A percentile compares a stretch with the other conserved stretches of the same genome.
phyloP scores from a whole-genome alignment of 2,888 invertebrate species.

The Bruchidius siliquastri region DNA sequence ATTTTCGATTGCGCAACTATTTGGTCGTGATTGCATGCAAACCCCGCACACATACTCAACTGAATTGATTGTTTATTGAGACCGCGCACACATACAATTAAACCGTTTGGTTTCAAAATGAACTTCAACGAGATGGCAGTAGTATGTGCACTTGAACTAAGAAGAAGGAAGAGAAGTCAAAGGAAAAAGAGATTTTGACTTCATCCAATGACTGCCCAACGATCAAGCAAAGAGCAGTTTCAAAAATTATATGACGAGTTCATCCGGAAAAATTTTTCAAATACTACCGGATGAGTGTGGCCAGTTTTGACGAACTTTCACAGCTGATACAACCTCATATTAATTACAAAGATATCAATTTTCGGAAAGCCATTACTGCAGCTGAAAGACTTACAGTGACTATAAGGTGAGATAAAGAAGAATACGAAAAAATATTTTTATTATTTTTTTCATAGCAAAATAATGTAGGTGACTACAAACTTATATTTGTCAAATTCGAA shows the following conservation, averaged over 20 bases:
- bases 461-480: too few relatives aligned
- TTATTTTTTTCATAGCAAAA: too few relatives aligned
- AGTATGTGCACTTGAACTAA: neutral
- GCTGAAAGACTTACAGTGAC: neutral
- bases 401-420: neutral
- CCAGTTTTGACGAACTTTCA: slow-evolving; percentile 1
- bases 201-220: neutral
- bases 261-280: slow-evolving; percentile 3
- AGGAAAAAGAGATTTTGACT: neutral
- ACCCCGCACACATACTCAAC: slow-evolving; percentile 1
- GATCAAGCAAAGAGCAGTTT: neutral
- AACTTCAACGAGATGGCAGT: slow-evolving; percentile 1
- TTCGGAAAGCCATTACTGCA: neutral
- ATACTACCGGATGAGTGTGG: slow-evolving; percentile 1
- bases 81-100: neutral
- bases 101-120: slow-evolving; percentile 1
- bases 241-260: neutral
- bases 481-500: neutral
- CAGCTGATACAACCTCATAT: neutral
- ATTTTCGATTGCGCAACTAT: neutral
- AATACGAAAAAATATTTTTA: neutral
- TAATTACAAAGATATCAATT: neutral
- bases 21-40: neutral
- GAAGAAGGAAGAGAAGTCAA: neutral
- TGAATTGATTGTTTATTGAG: neutral